phyloP scores from a whole-genome alignment of 2,888 invertebrate genomes.

The Sinohyriopsis cumingii region DNA sequence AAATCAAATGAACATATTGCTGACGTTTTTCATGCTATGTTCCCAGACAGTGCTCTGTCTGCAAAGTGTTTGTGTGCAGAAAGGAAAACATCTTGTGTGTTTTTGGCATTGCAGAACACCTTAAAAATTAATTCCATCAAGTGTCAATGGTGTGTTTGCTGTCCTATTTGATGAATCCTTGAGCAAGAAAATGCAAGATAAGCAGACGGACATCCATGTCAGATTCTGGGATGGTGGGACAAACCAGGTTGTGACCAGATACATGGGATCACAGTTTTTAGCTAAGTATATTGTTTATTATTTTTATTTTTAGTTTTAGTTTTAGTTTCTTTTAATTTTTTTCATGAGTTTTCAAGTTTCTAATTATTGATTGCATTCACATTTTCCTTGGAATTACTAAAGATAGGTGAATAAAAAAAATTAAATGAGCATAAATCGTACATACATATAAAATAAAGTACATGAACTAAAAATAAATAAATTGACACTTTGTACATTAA shows the following conservation, averaged over 20 bases:
- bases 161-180: conserved; percentile 32
- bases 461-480: background rate
- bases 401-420: too few relatives aligned
- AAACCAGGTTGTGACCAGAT: conserved; percentile 20
- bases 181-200: conserved; percentile 33
- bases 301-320: background rate
- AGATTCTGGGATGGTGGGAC: conserved; percentile 22
- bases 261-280: conserved; percentile 27
- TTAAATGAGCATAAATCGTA: too few relatives aligned
- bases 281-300: background rate
- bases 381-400: too few relatives aligned
- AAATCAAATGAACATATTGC: too few relatives aligned
- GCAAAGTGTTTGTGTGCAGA: conserved; percentile 21
- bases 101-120: conserved; percentile 22
- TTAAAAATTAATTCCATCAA: conserved; percentile 6
- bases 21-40: too few relatives aligned
- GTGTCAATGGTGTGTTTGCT: conserved; percentile 3
- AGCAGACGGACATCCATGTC: conserved; percentile 40
- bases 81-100: conserved; percentile 23
- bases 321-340: background rate
- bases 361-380: too few relatives aligned
- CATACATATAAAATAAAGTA: too few relatives aligned
- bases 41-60: conserved; percentile 28
- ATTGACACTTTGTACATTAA: too few relatives aligned
- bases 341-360: too few relatives aligned